Evolutionary conservation across 2,113 vertebrate species (phyloP), one percentile per base, ranked within the genome.

Genomic region (Benitochromis conjunctus): DNA sequence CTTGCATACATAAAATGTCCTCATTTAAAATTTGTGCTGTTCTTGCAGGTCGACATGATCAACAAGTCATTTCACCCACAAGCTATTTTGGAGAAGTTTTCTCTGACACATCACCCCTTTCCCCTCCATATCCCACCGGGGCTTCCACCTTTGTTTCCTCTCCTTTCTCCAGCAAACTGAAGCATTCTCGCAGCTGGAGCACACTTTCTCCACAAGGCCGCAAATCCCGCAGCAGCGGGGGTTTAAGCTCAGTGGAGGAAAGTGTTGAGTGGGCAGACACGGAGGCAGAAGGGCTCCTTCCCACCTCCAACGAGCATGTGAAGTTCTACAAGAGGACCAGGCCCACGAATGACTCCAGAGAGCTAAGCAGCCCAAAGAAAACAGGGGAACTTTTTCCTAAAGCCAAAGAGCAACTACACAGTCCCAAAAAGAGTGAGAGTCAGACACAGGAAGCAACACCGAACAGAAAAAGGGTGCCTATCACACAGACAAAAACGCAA

Each of bases 351-450:
- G 88, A 84, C 83, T 86, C 31, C 29, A 94, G 91, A 94, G 96
- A 96, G 92, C 95, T 97, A 86, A 92, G 86, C 64, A 96, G 96
- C 92, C 97, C 97, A 88, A 93, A 95, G 81, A 96, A 94, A 92
- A 18, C 88, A 3, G 94, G 81, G 86, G 90, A 90, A 78, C 95
- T 69, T 64, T 79, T 85, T 89, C 86, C 91, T 43, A 94, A 96
- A 94, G 92, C 95, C 92, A 94, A 89, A 83, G 79, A 94, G 56
- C 94, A 94, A 90, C 89, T 82, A 64, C 84, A 88, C 81, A 84
- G 92, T 62, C 93, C 95, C 84, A 85, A 85, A 36, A 96, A 92
- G 78, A 78, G 51, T 21, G 92, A 95, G 89, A 84, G 90, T 80
- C 78, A 34, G 29, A 41, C 74, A 1, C 82, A 79, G 81, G 85